A percentile compares a stretch with the other conserved stretches of the same genome.
Evolutionary conservation across 1,140 invertebrate genomes (phyloP).

Genomic region (Platorchestia sp.): DNA sequence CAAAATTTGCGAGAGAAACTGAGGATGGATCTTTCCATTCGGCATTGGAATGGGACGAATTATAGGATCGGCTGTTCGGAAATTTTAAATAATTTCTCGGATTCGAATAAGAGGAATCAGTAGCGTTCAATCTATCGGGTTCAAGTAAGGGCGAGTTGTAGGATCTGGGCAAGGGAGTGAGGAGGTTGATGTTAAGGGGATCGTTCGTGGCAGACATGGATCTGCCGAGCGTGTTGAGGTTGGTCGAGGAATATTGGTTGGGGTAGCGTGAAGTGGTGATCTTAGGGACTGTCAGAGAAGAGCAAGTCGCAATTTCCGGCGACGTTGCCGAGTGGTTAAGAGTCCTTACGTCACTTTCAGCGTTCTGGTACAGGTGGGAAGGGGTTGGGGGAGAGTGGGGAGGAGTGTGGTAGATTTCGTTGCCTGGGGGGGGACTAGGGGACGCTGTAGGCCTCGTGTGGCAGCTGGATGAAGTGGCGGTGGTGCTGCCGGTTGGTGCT

Average conservation of each 20-base stretch:
- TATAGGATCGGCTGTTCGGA: background rate
- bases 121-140: background rate
- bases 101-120: background rate
- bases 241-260: background rate
- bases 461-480: background rate
- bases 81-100: background rate
- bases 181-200: slow-evolving; percentile 15
- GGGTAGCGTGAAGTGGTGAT: slow-evolving; percentile 7
- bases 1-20: slow-evolving; percentile 41
- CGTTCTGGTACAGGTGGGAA: background rate
- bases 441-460: background rate
- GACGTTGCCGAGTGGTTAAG: background rate
- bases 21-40: background rate
- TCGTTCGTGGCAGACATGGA: background rate
- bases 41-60: background rate
- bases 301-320: slow-evolving; percentile 3
- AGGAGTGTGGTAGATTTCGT: slow-evolving; percentile 47
- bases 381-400: slow-evolving; percentile 31
- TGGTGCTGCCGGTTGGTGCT: background rate
- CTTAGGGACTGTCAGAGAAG: slow-evolving; percentile 42
- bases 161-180: background rate
- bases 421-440: slow-evolving; percentile 36
- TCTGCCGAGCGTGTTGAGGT: slow-evolving; percentile 33
- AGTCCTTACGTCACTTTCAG: background rate
- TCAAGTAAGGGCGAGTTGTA: slow-evolving; percentile 1